These are phyloP conservation scores for Chamaea fasciata DNA, from an alignment of 2,113 vertebrate species.

Conservation along the genomic window DNA sequence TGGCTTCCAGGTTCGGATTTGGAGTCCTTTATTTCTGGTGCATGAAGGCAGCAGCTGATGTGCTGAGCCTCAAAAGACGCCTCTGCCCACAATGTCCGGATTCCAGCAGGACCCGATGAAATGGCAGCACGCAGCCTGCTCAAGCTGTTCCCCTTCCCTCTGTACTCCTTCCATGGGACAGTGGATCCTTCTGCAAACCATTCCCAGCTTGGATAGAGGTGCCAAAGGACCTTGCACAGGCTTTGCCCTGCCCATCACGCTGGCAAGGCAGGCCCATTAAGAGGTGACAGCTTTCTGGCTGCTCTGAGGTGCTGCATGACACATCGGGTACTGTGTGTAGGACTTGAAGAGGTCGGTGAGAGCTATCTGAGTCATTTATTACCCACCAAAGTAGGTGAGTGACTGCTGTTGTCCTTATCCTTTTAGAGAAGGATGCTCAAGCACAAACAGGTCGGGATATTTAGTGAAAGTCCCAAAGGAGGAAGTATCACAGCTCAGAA, in stretches of 20 bases:
- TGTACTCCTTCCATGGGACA: neutral
- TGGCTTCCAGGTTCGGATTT: slow-evolving; percentile 21
- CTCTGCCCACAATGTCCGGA: neutral
- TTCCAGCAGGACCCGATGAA: neutral
- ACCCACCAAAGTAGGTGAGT: neutral
- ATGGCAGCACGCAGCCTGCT: neutral
- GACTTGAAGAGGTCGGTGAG: slow-evolving; percentile 35
- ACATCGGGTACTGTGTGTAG: neutral
- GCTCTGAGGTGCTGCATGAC: slow-evolving; percentile 2
- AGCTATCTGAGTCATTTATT: slow-evolving; percentile 48
- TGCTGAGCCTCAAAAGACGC: neutral
- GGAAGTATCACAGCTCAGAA: neutral
- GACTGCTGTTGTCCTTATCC: slow-evolving; percentile 23
- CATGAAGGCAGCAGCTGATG: slow-evolving; percentile 45
- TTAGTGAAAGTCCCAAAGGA: neutral
- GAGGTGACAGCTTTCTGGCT: slow-evolving; percentile 33
- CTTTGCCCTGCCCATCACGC: neutral
- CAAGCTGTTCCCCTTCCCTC: neutral
- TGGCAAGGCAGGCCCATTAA: neutral
- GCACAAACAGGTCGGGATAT: neutral
- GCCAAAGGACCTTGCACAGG: neutral
- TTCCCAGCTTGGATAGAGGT: neutral
- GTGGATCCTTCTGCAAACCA: neutral
- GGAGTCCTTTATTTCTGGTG: slow-evolving; percentile 24
- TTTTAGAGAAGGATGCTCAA: slow-evolving; percentile 18